Percentiles rank a stretch among this genome's conserved stretches.
These are phyloP conservation scores for Ypsolopha sequella DNA, from an alignment of 2,888 invertebrate genomes.

Conservation along the genomic window DNA sequence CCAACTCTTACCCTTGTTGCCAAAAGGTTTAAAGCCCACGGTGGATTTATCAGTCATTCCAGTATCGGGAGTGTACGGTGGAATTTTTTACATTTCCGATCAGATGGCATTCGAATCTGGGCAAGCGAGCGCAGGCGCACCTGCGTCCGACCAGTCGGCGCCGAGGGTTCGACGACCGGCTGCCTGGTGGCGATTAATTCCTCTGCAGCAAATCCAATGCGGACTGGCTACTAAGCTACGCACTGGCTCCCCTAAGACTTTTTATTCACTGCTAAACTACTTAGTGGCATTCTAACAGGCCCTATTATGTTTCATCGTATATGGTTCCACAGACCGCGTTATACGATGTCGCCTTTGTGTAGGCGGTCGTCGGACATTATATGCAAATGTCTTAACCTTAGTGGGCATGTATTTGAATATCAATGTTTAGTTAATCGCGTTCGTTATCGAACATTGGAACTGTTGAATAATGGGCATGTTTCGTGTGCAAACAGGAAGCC, in stretches of 20 bases:
- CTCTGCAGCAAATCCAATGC: constrained; percentile 4
- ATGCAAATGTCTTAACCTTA: constrained; percentile 12
- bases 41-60: too few species aligned
- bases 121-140: constrained; percentile 32
- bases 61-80: not conserved
- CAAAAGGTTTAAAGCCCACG: too few species aligned
- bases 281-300: not conserved
- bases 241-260: not conserved
- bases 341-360: not conserved
- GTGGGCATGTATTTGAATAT: constrained; percentile 14
- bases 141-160: constrained; percentile 33
- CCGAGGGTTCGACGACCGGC: constrained; percentile 41
- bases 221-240: not conserved
- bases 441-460: constrained; percentile 9
- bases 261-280: not conserved
- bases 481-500: not conserved
- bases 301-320: constrained; percentile 10
- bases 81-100: constrained; percentile 16
- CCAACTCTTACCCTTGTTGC: too few species aligned
- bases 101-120: constrained; percentile 21
- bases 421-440: constrained; percentile 9
- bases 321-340: not conserved
- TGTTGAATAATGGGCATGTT: not conserved
- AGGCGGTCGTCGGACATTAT: constrained; percentile 1
- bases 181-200: constrained; percentile 29